A percentile compares a stretch with the other conserved stretches of the same genome.
Evolutionary conservation across 2,797 vertebrate genomes (phyloP).

Genomic region (Premnoplex brunnescens): DNA sequence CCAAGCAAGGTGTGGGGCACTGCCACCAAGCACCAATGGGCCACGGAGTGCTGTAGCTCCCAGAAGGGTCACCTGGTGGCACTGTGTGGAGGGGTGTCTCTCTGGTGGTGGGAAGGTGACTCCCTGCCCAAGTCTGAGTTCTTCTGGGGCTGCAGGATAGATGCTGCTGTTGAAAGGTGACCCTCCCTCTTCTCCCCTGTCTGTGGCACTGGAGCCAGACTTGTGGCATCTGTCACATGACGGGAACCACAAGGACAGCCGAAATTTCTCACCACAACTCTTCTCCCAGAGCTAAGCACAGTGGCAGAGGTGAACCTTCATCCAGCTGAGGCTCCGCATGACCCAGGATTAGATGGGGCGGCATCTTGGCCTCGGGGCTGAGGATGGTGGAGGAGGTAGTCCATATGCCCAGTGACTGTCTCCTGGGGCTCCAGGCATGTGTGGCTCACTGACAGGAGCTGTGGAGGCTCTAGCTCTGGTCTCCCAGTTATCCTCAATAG

Average conservation of each 20-base stretch:
- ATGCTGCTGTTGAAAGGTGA: background rate
- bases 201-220: background rate
- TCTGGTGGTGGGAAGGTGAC: background rate
- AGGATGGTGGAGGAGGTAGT: background rate
- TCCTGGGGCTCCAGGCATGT: background rate
- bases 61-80: background rate
- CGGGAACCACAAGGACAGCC: background rate
- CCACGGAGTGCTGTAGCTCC: background rate
- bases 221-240: accelerated
- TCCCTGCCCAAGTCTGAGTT: background rate
- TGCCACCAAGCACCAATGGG: background rate
- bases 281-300: background rate
- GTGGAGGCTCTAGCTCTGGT: background rate
- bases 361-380: background rate
- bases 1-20: background rate
- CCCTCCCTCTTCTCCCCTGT: background rate
- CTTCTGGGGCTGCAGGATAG: background rate
- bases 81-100: background rate
- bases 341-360: background rate
- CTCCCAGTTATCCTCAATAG: background rate
- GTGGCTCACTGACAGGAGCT: background rate
- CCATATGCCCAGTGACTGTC: accelerated
- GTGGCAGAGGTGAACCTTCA: background rate
- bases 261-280: background rate
- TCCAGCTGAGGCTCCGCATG: accelerated